Percentiles rank a stretch among this genome's conserved stretches.
These are phyloP conservation scores for Xylocopa sonorina DNA, from an alignment of 1,140 invertebrate species.

Conservation along the genomic window DNA sequence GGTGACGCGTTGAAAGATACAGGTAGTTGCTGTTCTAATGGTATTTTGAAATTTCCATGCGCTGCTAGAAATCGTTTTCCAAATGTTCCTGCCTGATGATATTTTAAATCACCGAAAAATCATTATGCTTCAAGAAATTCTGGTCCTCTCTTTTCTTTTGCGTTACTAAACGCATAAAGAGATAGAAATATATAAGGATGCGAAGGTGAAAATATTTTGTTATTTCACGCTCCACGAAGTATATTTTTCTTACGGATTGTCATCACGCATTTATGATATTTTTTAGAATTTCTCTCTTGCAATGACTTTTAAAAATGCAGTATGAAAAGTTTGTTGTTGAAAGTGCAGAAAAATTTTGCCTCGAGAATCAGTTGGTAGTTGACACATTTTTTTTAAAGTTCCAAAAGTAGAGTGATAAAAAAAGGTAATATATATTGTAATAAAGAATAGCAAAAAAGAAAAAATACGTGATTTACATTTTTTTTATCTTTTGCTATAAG, in stretches of 20 bases:
- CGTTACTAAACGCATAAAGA: no score
- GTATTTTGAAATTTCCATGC: neutral
- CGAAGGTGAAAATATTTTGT: no score
- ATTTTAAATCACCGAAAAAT: neutral
- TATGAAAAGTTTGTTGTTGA: no score
- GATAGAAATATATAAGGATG: no score
- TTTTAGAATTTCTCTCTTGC: no score
- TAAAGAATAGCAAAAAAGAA: neutral
- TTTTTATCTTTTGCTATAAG: neutral
- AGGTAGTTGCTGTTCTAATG: constrained; percentile 13
- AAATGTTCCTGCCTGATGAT: neutral
- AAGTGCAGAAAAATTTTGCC: neutral
- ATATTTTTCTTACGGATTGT: no score
- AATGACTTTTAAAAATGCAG: neutral
- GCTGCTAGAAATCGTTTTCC: neutral
- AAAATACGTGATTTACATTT: neutral
- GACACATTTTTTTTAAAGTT: neutral
- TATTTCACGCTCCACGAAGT: neutral
- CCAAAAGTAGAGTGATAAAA: no score
- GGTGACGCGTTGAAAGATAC: neutral
- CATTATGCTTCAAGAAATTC: neutral
- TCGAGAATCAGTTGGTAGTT: neutral
- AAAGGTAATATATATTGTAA: no score
- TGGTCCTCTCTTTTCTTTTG: no score
- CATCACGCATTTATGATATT: no score